These are phyloP conservation scores for Tinea semifulvella DNA, from an alignment of 2,888 invertebrate species.

Conservation along the genomic window DNA sequence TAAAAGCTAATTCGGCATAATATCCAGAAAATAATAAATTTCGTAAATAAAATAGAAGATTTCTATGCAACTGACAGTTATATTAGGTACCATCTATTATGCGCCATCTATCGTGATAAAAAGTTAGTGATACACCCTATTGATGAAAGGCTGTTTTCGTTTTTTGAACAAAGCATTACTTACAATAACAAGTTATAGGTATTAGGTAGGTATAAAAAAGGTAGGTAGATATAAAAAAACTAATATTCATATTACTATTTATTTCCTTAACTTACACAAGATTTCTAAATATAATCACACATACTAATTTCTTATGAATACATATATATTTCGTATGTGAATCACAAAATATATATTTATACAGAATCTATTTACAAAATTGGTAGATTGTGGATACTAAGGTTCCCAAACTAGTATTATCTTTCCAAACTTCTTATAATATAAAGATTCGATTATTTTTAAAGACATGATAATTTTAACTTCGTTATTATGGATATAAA, in stretches of 20 bases:
- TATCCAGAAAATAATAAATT: too few species aligned
- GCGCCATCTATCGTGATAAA: too few species aligned
- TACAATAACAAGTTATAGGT: too few species aligned
- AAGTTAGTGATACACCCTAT: too few species aligned
- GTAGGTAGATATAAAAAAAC: slow-evolving; percentile 30
- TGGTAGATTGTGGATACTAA: slow-evolving; percentile 32
- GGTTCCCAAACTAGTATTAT: slow-evolving; percentile 22
- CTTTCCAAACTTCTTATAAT: not conserved
- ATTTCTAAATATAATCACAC: slow-evolving; percentile 47
- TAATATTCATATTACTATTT: slow-evolving; percentile 56
- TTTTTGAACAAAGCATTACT: too few species aligned
- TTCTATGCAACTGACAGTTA: too few species aligned
- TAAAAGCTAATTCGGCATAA: too few species aligned
- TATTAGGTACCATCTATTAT: too few species aligned
- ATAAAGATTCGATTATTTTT: not conserved
- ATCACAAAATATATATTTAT: slow-evolving; percentile 47
- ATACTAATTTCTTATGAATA: slow-evolving; percentile 49
- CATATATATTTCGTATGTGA: slow-evolving; percentile 24
- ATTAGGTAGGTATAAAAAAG: not conserved
- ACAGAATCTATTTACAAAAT: slow-evolving; percentile 59
- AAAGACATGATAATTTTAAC: too few species aligned
- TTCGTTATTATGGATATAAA: too few species aligned
- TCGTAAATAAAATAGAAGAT: too few species aligned
- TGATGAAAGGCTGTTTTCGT: too few species aligned
- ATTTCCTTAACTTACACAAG: slow-evolving; percentile 53